Evolutionary conservation across 2,888 invertebrate genomes (phyloP).

Genomic region (Amphipoea oculea): DNA sequence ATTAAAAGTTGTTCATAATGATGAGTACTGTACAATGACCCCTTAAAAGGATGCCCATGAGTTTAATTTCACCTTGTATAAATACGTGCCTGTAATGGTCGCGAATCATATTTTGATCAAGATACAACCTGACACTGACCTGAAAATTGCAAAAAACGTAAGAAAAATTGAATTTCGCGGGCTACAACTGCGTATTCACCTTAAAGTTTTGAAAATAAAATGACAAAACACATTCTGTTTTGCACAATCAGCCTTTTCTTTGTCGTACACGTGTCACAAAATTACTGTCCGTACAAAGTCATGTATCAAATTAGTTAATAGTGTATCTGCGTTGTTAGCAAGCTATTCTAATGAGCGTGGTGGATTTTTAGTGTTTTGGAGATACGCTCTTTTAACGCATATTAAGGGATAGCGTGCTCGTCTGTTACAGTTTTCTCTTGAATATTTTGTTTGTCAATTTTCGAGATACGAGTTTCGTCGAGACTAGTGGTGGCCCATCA

Average conservation of each 20-base stretch:
- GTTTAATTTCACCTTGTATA: too few species aligned
- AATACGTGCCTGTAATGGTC: too few species aligned
- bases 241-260: not conserved
- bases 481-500: too few species aligned
- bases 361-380: constrained; percentile 38
- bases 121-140: too few species aligned
- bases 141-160: too few species aligned
- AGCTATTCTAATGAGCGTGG: constrained; percentile 41
- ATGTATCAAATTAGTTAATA: constrained; percentile 33
- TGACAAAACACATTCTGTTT: not conserved
- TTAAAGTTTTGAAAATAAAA: not conserved
- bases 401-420: constrained; percentile 33
- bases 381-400: constrained; percentile 29
- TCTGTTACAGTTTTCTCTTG: not conserved
- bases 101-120: too few species aligned
- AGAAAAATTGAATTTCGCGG: too few species aligned
- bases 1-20: too few species aligned
- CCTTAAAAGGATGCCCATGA: too few species aligned
- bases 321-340: constrained; percentile 18
- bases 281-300: not conserved
- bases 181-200: too few species aligned
- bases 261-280: not conserved
- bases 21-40: too few species aligned
- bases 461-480: not conserved
- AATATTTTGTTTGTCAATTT: not conserved